Evolutionary conservation across 37 sponge, comb jelly and placozoan genomes (phyloP), one percentile per base, ranked within the genome.

Genomic region (Sycon ciliatum): DNA sequence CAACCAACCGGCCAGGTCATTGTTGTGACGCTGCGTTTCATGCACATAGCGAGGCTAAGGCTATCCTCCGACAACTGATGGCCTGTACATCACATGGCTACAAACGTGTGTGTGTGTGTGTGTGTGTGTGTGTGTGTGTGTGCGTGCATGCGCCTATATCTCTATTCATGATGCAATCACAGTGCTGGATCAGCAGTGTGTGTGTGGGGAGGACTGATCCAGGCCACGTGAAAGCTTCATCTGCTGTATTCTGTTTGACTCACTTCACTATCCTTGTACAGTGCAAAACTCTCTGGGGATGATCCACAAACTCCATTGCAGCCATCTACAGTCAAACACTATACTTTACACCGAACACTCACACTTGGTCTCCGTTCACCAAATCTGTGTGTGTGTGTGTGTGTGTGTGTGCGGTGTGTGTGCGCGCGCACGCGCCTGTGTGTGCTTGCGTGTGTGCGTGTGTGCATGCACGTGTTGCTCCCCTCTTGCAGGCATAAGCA

Each of bases 231-330:
- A 13, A 20, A 20, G 18, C 18, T 46, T 13, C 53, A 46, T 13
- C 16, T 13, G 53, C 35, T 18, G 18, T 29, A n/a, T 57, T 7
- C 22, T 32, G 2, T 18, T 11, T 34, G 7, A 52, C 34, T 3
- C 54, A 60, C 67, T 76, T n/a, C 38, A 20, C 1, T 67, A n/a
- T 31, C 37, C 33, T 40, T 74, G 36, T 78, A 87, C 84, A 79
- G 34, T 61, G 40, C 1, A 65, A 65, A 32, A 58, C 71, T 22
- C 61, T 57, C 1, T 37, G 72, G 33, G n/a, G n/a, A n/a, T n/a
- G n/a, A n/a, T n/a, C n/a, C n/a, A n/a, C n/a, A n/a, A n/a, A n/a
- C n/a, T n/a, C n/a, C n/a, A n/a, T n/a, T n/a, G n/a, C n/a, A n/a
- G n/a, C n/a, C n/a, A n/a, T n/a, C n/a, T n/a, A n/a, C n/a, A n/a